phyloP scores from a whole-genome alignment of 2,113 vertebrate species.

The Sphaerodactylus townsendi region DNA sequence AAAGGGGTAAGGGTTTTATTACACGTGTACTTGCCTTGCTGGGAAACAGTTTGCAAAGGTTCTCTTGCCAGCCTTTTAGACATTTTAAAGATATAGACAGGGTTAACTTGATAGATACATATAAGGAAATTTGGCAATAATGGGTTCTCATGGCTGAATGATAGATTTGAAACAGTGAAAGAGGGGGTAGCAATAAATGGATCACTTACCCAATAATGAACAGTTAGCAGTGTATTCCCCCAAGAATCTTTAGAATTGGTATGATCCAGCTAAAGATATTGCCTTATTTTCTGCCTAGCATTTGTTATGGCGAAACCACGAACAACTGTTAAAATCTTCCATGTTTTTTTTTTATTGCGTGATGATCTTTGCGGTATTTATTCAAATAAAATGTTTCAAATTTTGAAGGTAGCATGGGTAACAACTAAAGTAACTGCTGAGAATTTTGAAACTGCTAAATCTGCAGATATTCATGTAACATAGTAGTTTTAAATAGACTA shows the following conservation, averaged over 20 bases:
- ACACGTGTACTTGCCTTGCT: not conserved
- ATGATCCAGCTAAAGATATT: not conserved
- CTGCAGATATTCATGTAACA: not conserved
- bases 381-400: too few relatives aligned
- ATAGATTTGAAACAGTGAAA: not conserved
- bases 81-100: not conserved
- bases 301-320: not conserved
- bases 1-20: slow-evolving; percentile 87
- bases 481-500: too few relatives aligned
- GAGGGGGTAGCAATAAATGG: not conserved
- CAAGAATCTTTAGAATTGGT: not conserved
- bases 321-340: not conserved
- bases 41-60: not conserved
- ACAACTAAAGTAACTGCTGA: not conserved
- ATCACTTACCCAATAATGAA: not conserved
- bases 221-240: not conserved
- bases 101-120: not conserved
- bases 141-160: not conserved
- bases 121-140: not conserved
- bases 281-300: not conserved
- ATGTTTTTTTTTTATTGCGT: not conserved
- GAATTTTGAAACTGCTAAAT: not conserved
- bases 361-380: not conserved
- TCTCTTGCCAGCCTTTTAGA: not conserved
- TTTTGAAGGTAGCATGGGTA: not conserved